A percentile compares a stretch with the other conserved stretches of the same genome.
Evolutionary conservation across 2,888 invertebrate genomes (phyloP).

Genomic region (Micoletzkya japonica): DNA sequence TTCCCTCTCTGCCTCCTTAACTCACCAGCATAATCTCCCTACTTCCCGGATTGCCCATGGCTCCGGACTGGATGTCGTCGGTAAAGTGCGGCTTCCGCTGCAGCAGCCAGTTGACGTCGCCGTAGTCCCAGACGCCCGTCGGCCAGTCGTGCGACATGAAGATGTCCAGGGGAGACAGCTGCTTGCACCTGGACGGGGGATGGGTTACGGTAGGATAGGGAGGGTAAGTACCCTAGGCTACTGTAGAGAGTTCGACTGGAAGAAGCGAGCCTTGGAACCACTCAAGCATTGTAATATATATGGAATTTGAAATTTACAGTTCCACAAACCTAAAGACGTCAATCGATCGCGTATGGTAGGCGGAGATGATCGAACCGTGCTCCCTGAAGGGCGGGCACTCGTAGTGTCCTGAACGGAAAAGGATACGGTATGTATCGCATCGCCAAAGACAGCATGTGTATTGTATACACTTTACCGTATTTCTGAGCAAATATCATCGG

Average conservation of each 20-base stretch:
- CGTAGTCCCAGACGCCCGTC: constrained; percentile 81
- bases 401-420: constrained; percentile 73
- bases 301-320: constrained; percentile 66
- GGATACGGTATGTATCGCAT: neutral
- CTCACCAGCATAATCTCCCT: constrained; percentile 76
- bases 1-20: no score
- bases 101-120: constrained; percentile 71
- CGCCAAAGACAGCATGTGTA: neutral
- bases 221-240: no score
- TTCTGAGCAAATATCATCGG: neutral
- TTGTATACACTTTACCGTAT: neutral
- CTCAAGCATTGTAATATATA: no score
- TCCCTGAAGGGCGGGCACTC: constrained; percentile 82
- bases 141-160: constrained; percentile 98
- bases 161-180: constrained; percentile 74
- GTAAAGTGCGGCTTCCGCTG: constrained; percentile 66
- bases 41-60: constrained; percentile 84
- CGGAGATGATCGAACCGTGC: constrained; percentile 78
- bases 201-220: neutral
- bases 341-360: constrained; percentile 87
- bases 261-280: no score
- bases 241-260: no score
- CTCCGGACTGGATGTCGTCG: constrained; percentile 79
- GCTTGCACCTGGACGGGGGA: neutral
- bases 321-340: constrained; percentile 89